Evolutionary conservation across 2,888 invertebrate genomes (phyloP), one percentile per base, ranked within the genome.

Genomic region (Megastigmus dorsalis): DNA sequence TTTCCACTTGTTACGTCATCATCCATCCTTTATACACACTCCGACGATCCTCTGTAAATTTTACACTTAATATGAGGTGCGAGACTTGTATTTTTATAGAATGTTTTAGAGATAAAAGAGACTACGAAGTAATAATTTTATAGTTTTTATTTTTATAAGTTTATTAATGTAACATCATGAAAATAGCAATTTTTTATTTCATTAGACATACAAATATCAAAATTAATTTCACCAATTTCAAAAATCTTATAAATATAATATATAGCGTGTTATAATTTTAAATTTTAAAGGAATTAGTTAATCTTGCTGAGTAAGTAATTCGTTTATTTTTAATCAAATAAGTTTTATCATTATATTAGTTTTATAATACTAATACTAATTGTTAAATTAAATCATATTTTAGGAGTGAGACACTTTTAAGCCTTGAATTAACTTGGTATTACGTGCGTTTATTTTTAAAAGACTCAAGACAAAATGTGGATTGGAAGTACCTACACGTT

Each of bases 1-100:
- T 50, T 57, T 71, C 57, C 71, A 71, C 65, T 71, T 71, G 71
- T 71, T 63, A 65, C 71, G 30, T 65, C 57, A 71, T 65, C 48
- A 18, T 15, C 26, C 1, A 13, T 9, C 9, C 10, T 7, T 7
- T 28, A 20, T 18, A 6, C 23, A 18, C 57, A 48, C 15, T 41
- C 23, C 13, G 50, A 50, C 45, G 15, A 18, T 28, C 54, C 18
- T 41, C 33, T 9, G 36, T 48, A 28, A 57, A 33, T 65, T 70
- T 65, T 23, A 30, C 48, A 57, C 63, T 48, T n/a, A 26, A 41
- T 28, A 48, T n/a, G 4, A 48, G 48, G n/a, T 10, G 26, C 15
- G n/a, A 13, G 6, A 48, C 7, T 33, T 50, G 2, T 10, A 33
- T n/a, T n/a, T n/a, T n/a, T n/a, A n/a, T n/a, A n/a, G n/a, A n/a